Conservation (phyloP, 2,113 vertebrate species). For the Motacilla alba region DNA sequence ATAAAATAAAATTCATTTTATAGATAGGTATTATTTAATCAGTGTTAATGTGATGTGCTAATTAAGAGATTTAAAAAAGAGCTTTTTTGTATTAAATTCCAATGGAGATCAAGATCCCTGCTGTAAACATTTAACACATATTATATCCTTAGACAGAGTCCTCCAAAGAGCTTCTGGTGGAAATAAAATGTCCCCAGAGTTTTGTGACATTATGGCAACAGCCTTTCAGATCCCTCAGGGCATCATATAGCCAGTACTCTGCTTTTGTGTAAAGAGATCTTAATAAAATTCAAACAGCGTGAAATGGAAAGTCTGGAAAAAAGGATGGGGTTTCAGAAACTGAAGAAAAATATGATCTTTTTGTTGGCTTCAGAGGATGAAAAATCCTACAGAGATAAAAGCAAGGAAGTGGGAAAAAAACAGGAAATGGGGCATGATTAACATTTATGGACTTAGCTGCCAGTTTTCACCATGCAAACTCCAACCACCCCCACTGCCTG, state of each 20-base stretch:
- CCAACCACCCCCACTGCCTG: no score
- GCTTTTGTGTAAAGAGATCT: conserved; percentile 61
- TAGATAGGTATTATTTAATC: background rate
- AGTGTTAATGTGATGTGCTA: background rate
- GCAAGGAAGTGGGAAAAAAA: background rate
- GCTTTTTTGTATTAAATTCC: background rate
- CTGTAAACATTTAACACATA: conserved; percentile 24
- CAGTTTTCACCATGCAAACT: background rate
- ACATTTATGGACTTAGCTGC: background rate
- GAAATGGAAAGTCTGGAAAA: conserved; percentile 73
- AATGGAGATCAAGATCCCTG: background rate
- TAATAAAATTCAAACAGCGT: conserved; percentile 75
- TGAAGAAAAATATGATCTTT: conserved; percentile 53
- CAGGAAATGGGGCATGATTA: background rate
- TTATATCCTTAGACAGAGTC: background rate
- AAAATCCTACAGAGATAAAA: background rate
- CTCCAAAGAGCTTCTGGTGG: conserved; percentile 35
- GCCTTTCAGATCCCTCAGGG: conserved; percentile 19
- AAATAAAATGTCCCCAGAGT: conserved; percentile 61
- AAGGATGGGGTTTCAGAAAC: conserved; percentile 59
- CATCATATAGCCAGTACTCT: conserved; percentile 37
- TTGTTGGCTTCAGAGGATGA: conserved; percentile 24
- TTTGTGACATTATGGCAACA: conserved; percentile 33
- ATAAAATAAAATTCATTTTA: background rate
- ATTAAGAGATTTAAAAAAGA: background rate